A percentile compares a stretch with the other conserved stretches of the same genome.
Evolutionary conservation across 2,888 invertebrate species (phyloP).

Genomic region (Tiphia femorata): DNA sequence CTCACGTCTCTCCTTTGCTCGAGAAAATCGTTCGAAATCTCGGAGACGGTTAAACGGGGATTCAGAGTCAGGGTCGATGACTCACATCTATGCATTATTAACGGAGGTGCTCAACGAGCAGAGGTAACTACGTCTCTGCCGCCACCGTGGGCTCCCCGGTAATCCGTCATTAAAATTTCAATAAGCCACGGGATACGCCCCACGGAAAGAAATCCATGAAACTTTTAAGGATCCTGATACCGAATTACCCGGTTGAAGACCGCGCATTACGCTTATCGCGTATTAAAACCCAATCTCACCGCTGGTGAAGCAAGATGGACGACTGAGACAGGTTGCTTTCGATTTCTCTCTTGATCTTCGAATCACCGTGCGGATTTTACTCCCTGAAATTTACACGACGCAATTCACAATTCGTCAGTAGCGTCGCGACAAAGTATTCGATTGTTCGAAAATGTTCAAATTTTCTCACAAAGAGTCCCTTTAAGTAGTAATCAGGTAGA

Average conservation of each 20-base stretch:
- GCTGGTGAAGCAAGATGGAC: too few relatives aligned
- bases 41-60: neutral
- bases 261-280: too few relatives aligned
- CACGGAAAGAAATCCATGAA: conserved; percentile 15
- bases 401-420: too few relatives aligned
- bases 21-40: neutral
- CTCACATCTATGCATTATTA: conserved; percentile 15
- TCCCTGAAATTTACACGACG: neutral
- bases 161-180: conserved; percentile 22
- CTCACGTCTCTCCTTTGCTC: neutral
- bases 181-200: conserved; percentile 2
- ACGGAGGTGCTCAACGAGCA: conserved; percentile 2
- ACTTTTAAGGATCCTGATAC: conserved; percentile 8
- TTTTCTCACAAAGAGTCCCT: too few relatives aligned
- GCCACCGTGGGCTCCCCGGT: neutral
- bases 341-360: too few relatives aligned
- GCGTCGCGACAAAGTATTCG: too few relatives aligned
- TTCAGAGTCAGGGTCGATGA: conserved; percentile 10
- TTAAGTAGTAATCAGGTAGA: too few relatives aligned
- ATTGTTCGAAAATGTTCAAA: too few relatives aligned
- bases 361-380: too few relatives aligned
- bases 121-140: conserved; percentile 1
- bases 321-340: too few relatives aligned
- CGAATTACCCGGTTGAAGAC: too few relatives aligned
- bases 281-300: too few relatives aligned